Base-by-base conservation (phyloP, 2,797 vertebrate genomes). In the Heliangelus exortis region DNA sequence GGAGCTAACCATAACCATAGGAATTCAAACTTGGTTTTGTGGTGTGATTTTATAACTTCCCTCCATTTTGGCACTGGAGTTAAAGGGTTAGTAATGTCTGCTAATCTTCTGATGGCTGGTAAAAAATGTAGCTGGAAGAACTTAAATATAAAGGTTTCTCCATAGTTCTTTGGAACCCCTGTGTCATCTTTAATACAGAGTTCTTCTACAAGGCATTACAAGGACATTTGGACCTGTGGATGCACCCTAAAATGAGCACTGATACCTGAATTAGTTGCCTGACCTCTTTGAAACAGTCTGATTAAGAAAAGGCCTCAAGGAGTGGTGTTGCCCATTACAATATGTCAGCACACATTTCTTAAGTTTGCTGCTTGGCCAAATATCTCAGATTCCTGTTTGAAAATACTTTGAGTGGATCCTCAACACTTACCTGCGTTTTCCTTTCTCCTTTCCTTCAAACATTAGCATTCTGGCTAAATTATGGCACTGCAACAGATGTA, bases 381-480 rank as follows among this genome's bases (percentile, higher is more conserved):
- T 39, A 4, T 36, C 76, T 53, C 10, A 53, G 69, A 75, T 88
- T 84, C 74, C 66, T 90, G 51, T 86, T 86, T 72, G 77, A 77
- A 96, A 95, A 79, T 91, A 73, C 12, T 80, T 94, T 85, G 68
- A 92, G 57, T 20, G 23, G 67, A 59, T 93, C 73, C 76, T 93
- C 66, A 72, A 73, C 61, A 9, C 26, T 82, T 67, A 51, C 41
- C 16, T 7, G 4, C 0, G 1, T 23, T 74, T 63, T 82, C 21
- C 41, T 90, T 91, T 84, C 54, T 74, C 48, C 62, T 76, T 89
- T 47, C 28, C 57, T 31, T 51, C 58, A 50, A 59, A 71, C 23
- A 4, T 50, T 15, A 10, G 7, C 12, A 28, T 51, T 74, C 25
- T 84, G 77, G 26, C 5, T 79, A 74, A 91, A 68, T 26, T 71